Base-by-base conservation (phyloP, 2,797 vertebrate genomes). In the Melanotaenia trifasciata region DNA sequence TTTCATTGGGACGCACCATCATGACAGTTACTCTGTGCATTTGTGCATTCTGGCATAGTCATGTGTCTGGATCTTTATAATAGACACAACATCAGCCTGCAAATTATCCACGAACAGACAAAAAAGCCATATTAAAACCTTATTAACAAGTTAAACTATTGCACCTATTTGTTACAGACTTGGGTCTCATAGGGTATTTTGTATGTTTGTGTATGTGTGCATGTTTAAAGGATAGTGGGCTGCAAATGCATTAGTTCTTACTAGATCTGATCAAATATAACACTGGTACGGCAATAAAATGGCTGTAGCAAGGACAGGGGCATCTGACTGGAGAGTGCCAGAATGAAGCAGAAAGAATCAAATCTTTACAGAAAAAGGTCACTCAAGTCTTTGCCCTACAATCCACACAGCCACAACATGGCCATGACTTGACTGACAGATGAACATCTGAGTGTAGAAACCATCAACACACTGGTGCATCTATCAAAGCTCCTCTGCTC, bases 71-170 rank as follows among this genome's bases (percentile, higher is more conserved):
- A 67, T 87, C 71, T 75, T 62, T 66, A 76, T 66, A 74, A 66
- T 69, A 68, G 68, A 72, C 56, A 33, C 76, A 82, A 78, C 81
- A 83, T 85, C 78, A 79, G 87, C 89, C 84, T 69, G 83, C 82
- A 93, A 93, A 94, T 90, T 85, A 83, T 87, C 89, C 85, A 90
- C 82, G 81, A 91, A 80, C 79, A 93, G 89, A 93, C 94, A 95
- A 85, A 93, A 92, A 90, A 84, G 84, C 89, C 84, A 94, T 90
- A 94, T 92, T 93, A 89, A 94, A 95, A 90, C 88, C 90, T 94
- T 86, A 96, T 93, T 95, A 93, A 78, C 92, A 87, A 87, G 90
- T 92, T 94, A 94, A 95, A 95, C 96, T 93, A 95, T 94, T 94
- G 93, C 90, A 92, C 91, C 81, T 33, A 75, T 95, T 76, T 94